Conservation (phyloP, 37 sponge, comb jelly and placozoan genomes). For the Lycopodina hypogea region DNA sequence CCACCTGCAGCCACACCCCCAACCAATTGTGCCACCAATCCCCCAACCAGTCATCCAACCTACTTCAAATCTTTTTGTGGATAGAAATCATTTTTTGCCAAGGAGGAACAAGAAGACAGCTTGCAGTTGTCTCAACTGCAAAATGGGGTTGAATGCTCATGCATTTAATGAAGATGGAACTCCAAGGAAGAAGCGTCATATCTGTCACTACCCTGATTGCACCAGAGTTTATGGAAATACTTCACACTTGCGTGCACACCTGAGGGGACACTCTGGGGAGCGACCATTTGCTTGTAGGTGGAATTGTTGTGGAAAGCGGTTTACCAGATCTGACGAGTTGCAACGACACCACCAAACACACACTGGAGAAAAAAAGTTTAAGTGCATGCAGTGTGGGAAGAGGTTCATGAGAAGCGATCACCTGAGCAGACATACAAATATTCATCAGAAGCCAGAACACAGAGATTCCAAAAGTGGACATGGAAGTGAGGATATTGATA, state of each 20-base stretch:
- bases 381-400: slow-evolving; percentile 63
- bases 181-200: slow-evolving; percentile 71
- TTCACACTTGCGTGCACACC: slow-evolving; percentile 78
- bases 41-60: no score
- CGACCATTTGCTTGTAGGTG: slow-evolving; percentile 77
- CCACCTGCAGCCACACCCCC: no score
- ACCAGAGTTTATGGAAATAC: slow-evolving; percentile 81
- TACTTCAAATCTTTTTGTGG: neutral
- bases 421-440: slow-evolving; percentile 81
- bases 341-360: slow-evolving; percentile 77
- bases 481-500: neutral
- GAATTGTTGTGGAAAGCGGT: slow-evolving; percentile 81
- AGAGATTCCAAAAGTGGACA: neutral
- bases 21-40: no score
- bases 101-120: slow-evolving; percentile 52
- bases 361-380: slow-evolving; percentile 82
- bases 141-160: slow-evolving; percentile 61
- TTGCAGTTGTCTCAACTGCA: slow-evolving; percentile 86
- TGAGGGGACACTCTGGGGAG: slow-evolving; percentile 87
- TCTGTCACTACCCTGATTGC: slow-evolving; percentile 78
- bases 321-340: slow-evolving; percentile 82
- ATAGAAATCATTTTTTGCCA: neutral
- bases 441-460: slow-evolving; percentile 60
- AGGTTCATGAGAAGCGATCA: slow-evolving; percentile 88
- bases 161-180: slow-evolving; percentile 56